Conservation (phyloP, 2,888 invertebrate species). For the Yponomeuta malinellus region DNA sequence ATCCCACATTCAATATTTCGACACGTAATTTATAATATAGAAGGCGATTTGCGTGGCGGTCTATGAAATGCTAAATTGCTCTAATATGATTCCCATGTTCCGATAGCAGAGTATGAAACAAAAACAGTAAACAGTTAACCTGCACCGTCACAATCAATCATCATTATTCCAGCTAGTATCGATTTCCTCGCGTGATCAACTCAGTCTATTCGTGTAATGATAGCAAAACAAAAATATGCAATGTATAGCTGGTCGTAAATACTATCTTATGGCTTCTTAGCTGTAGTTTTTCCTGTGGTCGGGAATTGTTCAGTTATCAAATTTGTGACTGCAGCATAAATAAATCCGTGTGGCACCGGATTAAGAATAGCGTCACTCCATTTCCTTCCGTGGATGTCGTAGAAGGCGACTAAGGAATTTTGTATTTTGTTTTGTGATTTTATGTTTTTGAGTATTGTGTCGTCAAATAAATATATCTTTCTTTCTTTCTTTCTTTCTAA, state of each 20-base stretch:
- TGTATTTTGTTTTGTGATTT: no score
- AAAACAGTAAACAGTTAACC: neutral
- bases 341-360: no score
- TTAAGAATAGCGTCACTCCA: no score
- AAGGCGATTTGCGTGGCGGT: neutral
- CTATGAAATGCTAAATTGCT: neutral
- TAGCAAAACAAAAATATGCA: conserved; percentile 1
- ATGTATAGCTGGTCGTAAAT: neutral
- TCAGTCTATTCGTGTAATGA: conserved; percentile 5
- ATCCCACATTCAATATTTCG: neutral
- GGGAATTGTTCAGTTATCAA: no score
- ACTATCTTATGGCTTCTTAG: no score
- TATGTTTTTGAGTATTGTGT: no score
- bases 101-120: neutral
- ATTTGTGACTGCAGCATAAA: no score
- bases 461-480: no score
- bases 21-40: neutral
- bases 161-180: conserved; percentile 29
- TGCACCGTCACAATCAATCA: conserved; percentile 23
- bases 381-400: no score
- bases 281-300: no score
- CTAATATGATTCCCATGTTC: neutral
- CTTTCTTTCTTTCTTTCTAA: no score
- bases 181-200: conserved; percentile 30
- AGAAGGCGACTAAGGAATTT: no score